Conservation (phyloP, 2,888 invertebrate species). For the Agonopterix arenella region DNA sequence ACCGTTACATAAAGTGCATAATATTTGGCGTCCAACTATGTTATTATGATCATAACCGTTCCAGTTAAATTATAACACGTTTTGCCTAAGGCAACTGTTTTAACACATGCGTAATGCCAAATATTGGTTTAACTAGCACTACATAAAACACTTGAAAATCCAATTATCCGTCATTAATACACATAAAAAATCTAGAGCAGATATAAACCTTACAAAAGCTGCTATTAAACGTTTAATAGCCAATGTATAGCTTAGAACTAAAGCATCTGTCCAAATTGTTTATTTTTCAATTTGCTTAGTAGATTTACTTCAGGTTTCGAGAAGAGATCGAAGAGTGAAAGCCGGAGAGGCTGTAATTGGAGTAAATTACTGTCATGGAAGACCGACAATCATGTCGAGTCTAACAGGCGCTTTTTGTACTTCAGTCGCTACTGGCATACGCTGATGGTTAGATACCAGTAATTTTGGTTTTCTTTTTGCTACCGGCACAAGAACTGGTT, state of each 20-base stretch:
- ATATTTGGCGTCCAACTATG: no score
- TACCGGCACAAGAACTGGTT: no score
- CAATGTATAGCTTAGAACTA: neutral
- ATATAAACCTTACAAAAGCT: neutral
- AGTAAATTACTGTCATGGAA: constrained; percentile 37
- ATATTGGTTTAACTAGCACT: no score
- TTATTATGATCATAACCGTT: no score
- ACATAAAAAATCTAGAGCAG: neutral
- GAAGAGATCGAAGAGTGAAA: constrained; percentile 27
- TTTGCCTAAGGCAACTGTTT: no score
- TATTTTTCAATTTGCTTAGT: constrained; percentile 24
- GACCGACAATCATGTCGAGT: constrained; percentile 23
- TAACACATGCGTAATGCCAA: no score
- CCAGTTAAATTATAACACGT: no score
- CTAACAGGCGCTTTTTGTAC: constrained; percentile 30
- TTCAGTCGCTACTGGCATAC: constrained; percentile 12
- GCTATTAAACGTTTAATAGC: neutral
- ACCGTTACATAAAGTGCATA: no score
- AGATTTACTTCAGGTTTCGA: constrained; percentile 26
- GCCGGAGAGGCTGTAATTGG: constrained; percentile 33
- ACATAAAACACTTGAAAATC: neutral
- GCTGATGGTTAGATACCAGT: neutral
- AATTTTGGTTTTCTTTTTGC: no score
- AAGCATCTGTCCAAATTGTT: constrained; percentile 8
- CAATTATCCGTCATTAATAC: neutral